phyloP scores from a whole-genome alignment of 2,888 invertebrate species.

The Lycaena phlaeas region DNA sequence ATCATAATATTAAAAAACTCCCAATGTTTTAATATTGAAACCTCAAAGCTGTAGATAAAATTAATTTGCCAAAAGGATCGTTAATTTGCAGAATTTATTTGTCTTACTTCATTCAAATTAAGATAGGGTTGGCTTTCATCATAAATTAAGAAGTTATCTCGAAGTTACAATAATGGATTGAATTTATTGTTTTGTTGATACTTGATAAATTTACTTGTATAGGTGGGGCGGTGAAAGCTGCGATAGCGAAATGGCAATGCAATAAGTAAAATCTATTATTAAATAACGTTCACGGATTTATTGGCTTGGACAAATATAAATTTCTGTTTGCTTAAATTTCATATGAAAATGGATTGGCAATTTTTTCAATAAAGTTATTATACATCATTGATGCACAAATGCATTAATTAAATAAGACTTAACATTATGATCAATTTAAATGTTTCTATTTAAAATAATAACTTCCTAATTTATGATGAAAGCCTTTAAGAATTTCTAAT shows the following conservation, averaged over 20 bases:
- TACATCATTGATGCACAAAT: no score
- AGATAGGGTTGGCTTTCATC: conserved; percentile 8
- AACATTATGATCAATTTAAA: no score
- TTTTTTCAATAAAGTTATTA: no score
- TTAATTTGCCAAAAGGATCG: conserved; percentile 4
- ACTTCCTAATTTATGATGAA: no score
- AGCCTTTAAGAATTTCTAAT: no score
- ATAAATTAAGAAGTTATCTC: conserved; percentile 7
- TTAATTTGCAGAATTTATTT: conserved; percentile 9
- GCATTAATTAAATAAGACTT: no score
- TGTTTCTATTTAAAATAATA: no score
- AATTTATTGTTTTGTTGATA: conserved; percentile 7
- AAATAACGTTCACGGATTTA: conserved; percentile 2
- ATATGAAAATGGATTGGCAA: no score
- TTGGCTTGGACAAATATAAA: no score
- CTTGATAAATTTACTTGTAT: conserved; percentile 2
- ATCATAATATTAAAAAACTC: conserved; percentile 6
- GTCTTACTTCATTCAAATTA: conserved; percentile 8
- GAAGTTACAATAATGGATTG: conserved; percentile 7
- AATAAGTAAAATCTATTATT: background rate
- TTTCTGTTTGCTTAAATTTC: no score
- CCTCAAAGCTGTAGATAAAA: conserved; percentile 1
- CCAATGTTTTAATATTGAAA: conserved; percentile 2
- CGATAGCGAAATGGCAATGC: conserved; percentile 5
- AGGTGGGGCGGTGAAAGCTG: background rate